These are phyloP conservation scores for Sylvietta virens DNA, from an alignment of 2,113 vertebrate species.

Conservation along the genomic window DNA sequence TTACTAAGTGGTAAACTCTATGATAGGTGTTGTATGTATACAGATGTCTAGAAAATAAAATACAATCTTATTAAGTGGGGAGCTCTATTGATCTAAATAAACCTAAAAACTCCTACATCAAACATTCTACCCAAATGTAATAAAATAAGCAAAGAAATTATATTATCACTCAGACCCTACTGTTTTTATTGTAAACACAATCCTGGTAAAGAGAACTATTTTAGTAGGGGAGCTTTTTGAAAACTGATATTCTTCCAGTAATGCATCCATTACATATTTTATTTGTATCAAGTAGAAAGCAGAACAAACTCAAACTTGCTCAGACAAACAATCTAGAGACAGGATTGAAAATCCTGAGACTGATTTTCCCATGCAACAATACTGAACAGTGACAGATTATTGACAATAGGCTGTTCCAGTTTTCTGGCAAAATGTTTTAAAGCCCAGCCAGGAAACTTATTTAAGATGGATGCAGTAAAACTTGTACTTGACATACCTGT, in stretches of 20 bases:
- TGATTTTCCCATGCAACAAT: not conserved
- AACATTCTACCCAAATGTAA: not conserved
- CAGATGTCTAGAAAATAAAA: conserved; percentile 28
- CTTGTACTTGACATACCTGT: not conserved
- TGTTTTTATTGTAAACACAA: not conserved
- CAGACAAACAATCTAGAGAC: not conserved
- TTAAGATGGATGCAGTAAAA: not conserved
- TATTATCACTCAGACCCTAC: not conserved
- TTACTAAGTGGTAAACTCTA: conserved; percentile 18
- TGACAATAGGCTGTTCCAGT: not conserved
- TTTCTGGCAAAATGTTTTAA: not conserved
- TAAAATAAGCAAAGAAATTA: not conserved
- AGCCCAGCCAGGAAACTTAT: not conserved
- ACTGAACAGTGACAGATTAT: not conserved
- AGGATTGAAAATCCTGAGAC: not conserved
- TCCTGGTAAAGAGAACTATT: not conserved
- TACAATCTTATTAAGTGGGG: not conserved
- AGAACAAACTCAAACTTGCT: not conserved
- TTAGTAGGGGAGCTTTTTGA: not conserved
- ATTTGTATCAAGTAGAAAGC: not conserved
- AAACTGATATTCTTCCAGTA: not conserved
- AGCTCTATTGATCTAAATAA: not conserved
- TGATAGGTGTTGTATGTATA: not conserved
- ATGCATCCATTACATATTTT: not conserved
- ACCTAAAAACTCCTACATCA: not conserved